Evolutionary conservation across 2,888 invertebrate species (phyloP).

Genomic region (Helicoverpa assulta): DNA sequence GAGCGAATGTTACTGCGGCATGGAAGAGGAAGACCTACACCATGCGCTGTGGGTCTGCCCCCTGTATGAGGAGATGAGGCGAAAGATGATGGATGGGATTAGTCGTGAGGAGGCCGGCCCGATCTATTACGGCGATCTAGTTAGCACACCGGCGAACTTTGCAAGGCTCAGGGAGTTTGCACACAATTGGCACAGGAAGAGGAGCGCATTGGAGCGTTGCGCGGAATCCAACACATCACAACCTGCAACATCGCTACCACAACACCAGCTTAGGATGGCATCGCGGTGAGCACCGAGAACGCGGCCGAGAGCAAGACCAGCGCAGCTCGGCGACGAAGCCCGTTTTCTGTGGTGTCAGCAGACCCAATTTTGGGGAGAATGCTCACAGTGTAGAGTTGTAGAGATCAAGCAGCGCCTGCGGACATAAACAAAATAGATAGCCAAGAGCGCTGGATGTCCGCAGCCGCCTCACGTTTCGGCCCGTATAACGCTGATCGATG

Average conservation of each 20-base stretch:
- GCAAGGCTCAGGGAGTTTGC: constrained; percentile 2
- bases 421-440: not conserved
- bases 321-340: no score
- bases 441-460: not conserved
- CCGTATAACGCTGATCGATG: not conserved
- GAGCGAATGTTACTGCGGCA: constrained; percentile 22
- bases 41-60: constrained; percentile 30
- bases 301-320: no score
- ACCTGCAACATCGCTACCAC: no score
- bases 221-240: constrained; percentile 6
- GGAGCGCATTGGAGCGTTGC: constrained; percentile 13
- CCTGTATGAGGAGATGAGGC: constrained; percentile 2
- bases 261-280: no score
- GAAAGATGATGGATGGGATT: constrained; percentile 14
- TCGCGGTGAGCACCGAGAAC: no score
- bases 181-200: not conserved
- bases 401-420: not conserved
- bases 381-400: constrained; percentile 8
- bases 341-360: no score
- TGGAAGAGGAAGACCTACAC: constrained; percentile 18
- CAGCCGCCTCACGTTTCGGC: not conserved
- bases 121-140: constrained; percentile 17
- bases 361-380: constrained; percentile 8
- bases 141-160: constrained; percentile 8
- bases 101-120: constrained; percentile 6